Conservation (phyloP, 2,888 invertebrate species). For the Philonicus albiceps region DNA sequence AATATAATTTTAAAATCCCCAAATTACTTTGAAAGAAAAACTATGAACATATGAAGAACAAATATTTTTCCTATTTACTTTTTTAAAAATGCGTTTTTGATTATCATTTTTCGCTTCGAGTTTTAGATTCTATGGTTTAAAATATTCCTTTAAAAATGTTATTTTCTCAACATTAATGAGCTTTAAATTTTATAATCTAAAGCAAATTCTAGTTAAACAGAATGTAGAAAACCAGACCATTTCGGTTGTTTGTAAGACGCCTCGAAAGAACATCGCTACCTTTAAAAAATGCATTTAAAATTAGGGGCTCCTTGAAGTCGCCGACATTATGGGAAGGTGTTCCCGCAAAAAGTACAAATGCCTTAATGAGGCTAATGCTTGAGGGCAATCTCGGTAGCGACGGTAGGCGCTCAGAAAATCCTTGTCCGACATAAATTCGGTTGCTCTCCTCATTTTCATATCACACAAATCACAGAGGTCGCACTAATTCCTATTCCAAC, state of each 20-base stretch:
- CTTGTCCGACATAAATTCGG: conserved; percentile 29
- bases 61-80: no score
- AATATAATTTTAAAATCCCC: no score
- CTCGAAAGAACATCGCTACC: neutral
- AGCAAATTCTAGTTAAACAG: no score
- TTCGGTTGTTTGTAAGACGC: neutral
- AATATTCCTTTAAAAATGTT: neutral
- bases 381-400: neutral
- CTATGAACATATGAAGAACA: no score
- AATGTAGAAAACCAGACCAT: neutral
- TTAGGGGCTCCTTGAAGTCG: neutral
- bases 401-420: neutral
- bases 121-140: neutral
- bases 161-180: neutral
- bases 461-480: conserved; percentile 23
- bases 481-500: conserved; percentile 20
- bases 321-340: neutral
- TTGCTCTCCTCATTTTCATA: conserved; percentile 30
- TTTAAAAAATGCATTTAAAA: conserved; percentile 28
- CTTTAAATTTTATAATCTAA: no score
- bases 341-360: neutral
- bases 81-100: no score
- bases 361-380: conserved; percentile 32
- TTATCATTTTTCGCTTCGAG: no score
- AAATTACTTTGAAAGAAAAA: no score